Conservation (phyloP, 2,113 vertebrate species). For the Petrocephalus zakoni region DNA sequence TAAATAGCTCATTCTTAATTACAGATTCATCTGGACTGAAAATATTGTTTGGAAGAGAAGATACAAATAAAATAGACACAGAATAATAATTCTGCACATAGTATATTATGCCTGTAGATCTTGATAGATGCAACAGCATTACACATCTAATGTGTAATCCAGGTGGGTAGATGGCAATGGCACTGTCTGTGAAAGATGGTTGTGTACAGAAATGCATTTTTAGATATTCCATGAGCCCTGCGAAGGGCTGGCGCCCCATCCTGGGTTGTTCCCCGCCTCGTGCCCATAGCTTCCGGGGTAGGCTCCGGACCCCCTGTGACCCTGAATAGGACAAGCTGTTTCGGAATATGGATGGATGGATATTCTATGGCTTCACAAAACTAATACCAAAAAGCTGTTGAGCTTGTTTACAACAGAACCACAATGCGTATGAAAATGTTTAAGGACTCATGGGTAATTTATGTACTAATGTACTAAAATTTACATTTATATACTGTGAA, state of each 20-base stretch:
- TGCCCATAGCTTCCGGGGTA: too few relatives aligned
- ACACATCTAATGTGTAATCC: background rate
- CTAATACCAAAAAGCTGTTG: background rate
- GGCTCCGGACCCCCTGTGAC: too few relatives aligned
- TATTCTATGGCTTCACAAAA: background rate
- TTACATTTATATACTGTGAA: background rate
- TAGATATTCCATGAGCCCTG: background rate
- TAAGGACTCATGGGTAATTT: background rate
- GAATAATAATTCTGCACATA: too few relatives aligned
- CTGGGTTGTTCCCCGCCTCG: too few relatives aligned
- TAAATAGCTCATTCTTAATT: too few relatives aligned
- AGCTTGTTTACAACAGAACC: background rate
- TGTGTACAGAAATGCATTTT: background rate
- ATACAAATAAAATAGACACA: too few relatives aligned
- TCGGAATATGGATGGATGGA: background rate
- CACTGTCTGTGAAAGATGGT: background rate
- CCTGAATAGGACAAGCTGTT: too few relatives aligned
- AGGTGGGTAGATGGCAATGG: background rate
- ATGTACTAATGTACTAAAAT: background rate
- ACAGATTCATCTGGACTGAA: too few relatives aligned
- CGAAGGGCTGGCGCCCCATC: too few relatives aligned
- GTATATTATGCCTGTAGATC: background rate
- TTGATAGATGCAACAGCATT: background rate
- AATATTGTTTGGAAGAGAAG: too few relatives aligned
- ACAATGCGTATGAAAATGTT: background rate